Evolutionary conservation across 2,797 vertebrate genomes (phyloP).

Genomic region (Protosalanx chinensis): DNA sequence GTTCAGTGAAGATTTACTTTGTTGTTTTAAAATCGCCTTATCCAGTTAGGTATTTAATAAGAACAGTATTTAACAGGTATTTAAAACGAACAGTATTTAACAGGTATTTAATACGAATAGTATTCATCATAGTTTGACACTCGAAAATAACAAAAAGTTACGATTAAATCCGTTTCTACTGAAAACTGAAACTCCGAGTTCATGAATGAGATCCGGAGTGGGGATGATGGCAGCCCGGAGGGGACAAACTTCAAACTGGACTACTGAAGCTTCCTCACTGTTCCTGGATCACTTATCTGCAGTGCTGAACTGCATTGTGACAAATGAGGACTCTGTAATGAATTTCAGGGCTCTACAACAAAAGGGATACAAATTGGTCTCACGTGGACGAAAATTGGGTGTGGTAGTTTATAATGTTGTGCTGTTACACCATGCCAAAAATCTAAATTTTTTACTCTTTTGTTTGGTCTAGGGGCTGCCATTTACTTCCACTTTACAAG

Average conservation of each 20-base stretch:
- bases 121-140: background rate
- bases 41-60: background rate
- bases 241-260: slow-evolving; percentile 64
- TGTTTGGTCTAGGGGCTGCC: too few relatives aligned
- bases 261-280: background rate
- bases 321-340: too few relatives aligned
- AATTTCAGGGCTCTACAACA: too few relatives aligned
- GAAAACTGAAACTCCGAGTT: slow-evolving; percentile 9
- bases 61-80: background rate
- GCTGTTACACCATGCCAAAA: too few relatives aligned
- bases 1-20: slow-evolving; percentile 40
- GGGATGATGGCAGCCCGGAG: slow-evolving; percentile 54
- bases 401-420: too few relatives aligned
- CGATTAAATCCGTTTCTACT: background rate
- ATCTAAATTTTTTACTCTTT: too few relatives aligned
- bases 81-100: background rate
- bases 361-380: too few relatives aligned
- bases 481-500: too few relatives aligned
- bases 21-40: background rate
- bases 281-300: background rate
- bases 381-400: too few relatives aligned
- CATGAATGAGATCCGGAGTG: slow-evolving; percentile 46
- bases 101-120: background rate
- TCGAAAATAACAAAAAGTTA: slow-evolving; percentile 3
- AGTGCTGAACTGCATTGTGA: too few relatives aligned